Evolutionary conservation across 2,888 invertebrate species (phyloP).

Genomic region (Neuroscelio doddi): DNA sequence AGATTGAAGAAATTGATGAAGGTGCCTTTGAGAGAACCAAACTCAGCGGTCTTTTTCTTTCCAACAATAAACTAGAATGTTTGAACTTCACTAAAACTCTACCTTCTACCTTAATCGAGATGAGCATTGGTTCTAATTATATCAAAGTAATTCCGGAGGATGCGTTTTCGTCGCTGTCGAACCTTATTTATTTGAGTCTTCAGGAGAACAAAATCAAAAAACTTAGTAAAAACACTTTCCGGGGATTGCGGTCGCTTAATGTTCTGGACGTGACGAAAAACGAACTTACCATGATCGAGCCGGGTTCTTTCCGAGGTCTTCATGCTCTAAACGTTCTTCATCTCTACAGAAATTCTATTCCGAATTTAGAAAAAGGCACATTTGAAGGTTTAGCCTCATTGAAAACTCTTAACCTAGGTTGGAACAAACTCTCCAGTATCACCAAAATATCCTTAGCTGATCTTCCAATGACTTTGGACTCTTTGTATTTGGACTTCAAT

Average conservation of each 20-base stretch:
- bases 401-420: slow-evolving; percentile 68
- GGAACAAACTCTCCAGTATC: slow-evolving; percentile 69
- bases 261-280: slow-evolving; percentile 38
- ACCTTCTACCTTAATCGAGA: slow-evolving; percentile 47
- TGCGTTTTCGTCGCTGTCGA: slow-evolving; percentile 39
- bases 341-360: slow-evolving; percentile 47
- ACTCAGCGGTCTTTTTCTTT: slow-evolving; percentile 48
- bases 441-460: slow-evolving; percentile 65
- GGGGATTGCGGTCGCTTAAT: slow-evolving; percentile 39
- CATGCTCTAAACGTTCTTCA: slow-evolving; percentile 44
- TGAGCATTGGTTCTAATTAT: slow-evolving; percentile 45
- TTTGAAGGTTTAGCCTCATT: slow-evolving; percentile 68
- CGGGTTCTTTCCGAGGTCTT: slow-evolving; percentile 40
- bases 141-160: slow-evolving; percentile 46
- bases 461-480: slow-evolving; percentile 64
- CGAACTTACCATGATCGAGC: slow-evolving; percentile 26
- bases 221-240: slow-evolving; percentile 36
- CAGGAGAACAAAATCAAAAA: slow-evolving; percentile 46
- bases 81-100: slow-evolving; percentile 50
- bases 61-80: slow-evolving; percentile 47
- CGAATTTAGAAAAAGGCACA: slow-evolving; percentile 59
- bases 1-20: slow-evolving; percentile 64
- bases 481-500: slow-evolving; percentile 70
- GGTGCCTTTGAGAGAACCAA: slow-evolving; percentile 68
- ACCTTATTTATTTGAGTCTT: slow-evolving; percentile 48